Percentiles rank a stretch among this genome's conserved stretches.
phyloP scores from a whole-genome alignment of 2,113 vertebrate genomes.

The Glaucomys volans region DNA sequence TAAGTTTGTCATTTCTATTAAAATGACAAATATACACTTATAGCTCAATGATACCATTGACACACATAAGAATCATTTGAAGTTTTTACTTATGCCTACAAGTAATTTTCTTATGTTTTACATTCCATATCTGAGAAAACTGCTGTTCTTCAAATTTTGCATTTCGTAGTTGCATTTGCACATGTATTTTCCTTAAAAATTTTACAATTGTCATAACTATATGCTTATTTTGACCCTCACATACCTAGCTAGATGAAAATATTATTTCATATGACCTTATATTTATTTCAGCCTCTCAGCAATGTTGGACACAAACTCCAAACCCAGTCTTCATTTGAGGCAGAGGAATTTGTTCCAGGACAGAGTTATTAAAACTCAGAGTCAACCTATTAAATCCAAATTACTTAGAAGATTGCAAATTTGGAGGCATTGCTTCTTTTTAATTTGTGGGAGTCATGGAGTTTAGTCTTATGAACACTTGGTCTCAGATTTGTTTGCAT shows the following conservation, averaged over 20 bases:
- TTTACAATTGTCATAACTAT: neutral
- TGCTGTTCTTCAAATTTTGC: neutral
- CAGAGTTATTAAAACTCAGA: neutral
- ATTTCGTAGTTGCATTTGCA: neutral
- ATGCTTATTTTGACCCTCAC: neutral
- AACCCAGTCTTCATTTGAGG: neutral
- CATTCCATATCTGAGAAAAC: neutral
- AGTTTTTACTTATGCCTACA: neutral
- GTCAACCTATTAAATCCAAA: conserved; percentile 36
- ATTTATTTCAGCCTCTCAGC: neutral
- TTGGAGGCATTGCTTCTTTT: neutral
- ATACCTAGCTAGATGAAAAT: neutral
- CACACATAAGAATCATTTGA: neutral
- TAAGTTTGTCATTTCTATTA: neutral
- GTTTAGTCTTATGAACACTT: neutral
- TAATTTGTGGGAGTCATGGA: neutral
- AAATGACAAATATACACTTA: neutral
- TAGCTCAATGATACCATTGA: neutral
- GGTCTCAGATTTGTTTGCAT: conserved; percentile 35
- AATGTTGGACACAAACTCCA: neutral
- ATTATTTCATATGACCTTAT: neutral
- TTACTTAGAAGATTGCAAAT: neutral
- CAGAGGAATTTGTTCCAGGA: conserved; percentile 21
- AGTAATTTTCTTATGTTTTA: neutral
- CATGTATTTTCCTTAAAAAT: conserved; percentile 7